phyloP scores from a whole-genome alignment of 35 echinoderm and acorn worm species.

The Acanthaster planci region DNA sequence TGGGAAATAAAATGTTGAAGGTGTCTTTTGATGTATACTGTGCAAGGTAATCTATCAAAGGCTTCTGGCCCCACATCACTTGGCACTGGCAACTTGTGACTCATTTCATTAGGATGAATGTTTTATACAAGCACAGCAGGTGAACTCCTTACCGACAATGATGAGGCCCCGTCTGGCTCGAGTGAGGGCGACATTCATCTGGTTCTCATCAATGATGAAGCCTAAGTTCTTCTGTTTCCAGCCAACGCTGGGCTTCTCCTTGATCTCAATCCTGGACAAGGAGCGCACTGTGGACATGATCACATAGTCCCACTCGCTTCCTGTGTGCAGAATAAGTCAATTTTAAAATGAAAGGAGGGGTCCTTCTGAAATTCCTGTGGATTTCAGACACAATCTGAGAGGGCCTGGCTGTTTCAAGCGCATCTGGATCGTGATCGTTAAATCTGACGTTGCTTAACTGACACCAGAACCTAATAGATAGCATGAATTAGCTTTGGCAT shows the following conservation, averaged over 20 bases:
- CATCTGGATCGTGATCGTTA: too few relatives aligned
- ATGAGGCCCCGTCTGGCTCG: constrained; percentile 82
- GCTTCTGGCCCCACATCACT: not conserved
- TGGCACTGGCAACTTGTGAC: not conserved
- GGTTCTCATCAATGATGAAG: constrained; percentile 95
- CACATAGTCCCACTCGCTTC: constrained; percentile 98
- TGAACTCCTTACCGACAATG: constrained; percentile 80
- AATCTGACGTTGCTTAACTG: too few relatives aligned
- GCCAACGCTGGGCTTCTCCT: constrained; percentile 74
- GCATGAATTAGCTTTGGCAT: too few relatives aligned
- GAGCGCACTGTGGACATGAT: constrained; percentile 89
- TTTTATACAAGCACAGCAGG: not conserved
- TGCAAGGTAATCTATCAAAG: not conserved
- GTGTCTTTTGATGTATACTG: not conserved
- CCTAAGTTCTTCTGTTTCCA: constrained; percentile 87
- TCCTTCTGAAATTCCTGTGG: too few relatives aligned
- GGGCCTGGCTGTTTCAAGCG: too few relatives aligned
- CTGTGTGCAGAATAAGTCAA: constrained; percentile 22
- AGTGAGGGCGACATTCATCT: constrained; percentile 95
- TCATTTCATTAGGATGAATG: not conserved
- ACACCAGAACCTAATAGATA: too few relatives aligned
- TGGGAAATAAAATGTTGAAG: too few relatives aligned
- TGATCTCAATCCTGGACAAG: constrained; percentile 77
- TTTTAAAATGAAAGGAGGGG: too few relatives aligned
- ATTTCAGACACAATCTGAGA: too few relatives aligned